These are phyloP conservation scores for Megaleporinus macrocephalus DNA, from an alignment of 2,113 vertebrate genomes.

Conservation along the genomic window DNA sequence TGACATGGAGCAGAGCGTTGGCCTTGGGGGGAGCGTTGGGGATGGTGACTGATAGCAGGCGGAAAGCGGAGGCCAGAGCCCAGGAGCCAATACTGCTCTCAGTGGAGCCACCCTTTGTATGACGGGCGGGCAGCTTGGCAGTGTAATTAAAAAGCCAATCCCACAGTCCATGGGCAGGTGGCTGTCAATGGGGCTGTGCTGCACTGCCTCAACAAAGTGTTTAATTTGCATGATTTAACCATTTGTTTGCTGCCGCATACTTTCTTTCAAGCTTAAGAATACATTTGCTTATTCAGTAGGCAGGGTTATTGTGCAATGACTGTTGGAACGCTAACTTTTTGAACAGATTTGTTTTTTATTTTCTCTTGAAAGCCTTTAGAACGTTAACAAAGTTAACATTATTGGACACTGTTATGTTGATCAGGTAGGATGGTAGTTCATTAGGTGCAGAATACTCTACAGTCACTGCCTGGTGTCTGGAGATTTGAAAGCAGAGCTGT, in stretches of 20 bases:
- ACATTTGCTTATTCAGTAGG: too few species aligned
- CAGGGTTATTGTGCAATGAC: too few species aligned
- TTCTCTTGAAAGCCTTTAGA: not conserved
- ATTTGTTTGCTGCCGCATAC: not conserved
- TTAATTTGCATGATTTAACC: constrained; percentile 22
- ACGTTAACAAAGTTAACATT: not conserved
- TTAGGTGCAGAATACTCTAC: not conserved
- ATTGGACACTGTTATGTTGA: not conserved
- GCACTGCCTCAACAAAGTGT: constrained; percentile 28
- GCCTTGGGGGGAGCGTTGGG: too few species aligned
- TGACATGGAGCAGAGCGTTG: not conserved
- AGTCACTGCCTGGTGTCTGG: not conserved
- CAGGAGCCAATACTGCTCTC: constrained; percentile 17
- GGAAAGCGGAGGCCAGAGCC: constrained; percentile 14
- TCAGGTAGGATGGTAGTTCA: not conserved
- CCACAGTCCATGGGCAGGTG: constrained; percentile 14
- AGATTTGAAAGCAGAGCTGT: not conserved
- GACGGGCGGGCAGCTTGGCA: constrained; percentile 35
- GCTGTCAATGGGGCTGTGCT: not conserved
- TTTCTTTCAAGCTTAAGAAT: not conserved
- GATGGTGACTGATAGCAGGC: constrained; percentile 15
- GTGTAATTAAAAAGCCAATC: constrained; percentile 48
- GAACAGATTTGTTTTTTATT: not conserved
- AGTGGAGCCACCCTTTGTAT: not conserved
- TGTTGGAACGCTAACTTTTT: too few species aligned